phyloP scores from a whole-genome alignment of 1,140 invertebrate genomes.

The Leptinotarsa texana region DNA sequence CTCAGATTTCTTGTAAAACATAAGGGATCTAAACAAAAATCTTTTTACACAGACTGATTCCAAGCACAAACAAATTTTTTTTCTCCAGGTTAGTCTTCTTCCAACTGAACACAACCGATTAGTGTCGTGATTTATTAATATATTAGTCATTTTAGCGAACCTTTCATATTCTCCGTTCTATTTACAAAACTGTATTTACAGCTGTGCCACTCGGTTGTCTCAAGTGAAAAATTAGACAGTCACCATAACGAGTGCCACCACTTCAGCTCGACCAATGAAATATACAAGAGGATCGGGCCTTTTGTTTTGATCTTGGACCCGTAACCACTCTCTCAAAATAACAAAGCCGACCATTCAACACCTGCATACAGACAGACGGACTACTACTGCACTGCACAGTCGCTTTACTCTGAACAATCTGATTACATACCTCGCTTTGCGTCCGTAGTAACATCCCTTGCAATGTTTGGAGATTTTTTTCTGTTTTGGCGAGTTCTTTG shows the following conservation, averaged over 20 bases:
- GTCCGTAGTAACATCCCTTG: constrained; percentile 61
- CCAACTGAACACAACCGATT: too few relatives aligned
- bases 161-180: too few relatives aligned
- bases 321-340: not conserved
- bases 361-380: constrained; percentile 28
- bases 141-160: too few relatives aligned
- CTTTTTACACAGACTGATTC: too few relatives aligned
- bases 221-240: constrained; percentile 27
- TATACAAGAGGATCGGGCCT: not conserved
- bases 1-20: too few relatives aligned
- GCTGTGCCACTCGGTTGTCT: constrained; percentile 12
- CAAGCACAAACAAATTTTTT: too few relatives aligned
- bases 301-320: not conserved
- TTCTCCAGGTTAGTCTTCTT: too few relatives aligned
- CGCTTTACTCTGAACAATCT: too few relatives aligned
- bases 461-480: constrained; percentile 65
- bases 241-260: constrained; percentile 28
- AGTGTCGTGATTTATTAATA: too few relatives aligned
- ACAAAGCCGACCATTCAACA: constrained; percentile 25
- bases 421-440: constrained; percentile 43
- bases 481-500: constrained; percentile 63
- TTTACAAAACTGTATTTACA: too few relatives aligned
- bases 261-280: constrained; percentile 22
- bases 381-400: constrained; percentile 23
- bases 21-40: too few relatives aligned